Percentiles rank a stretch among this genome's conserved stretches.
These are phyloP conservation scores for Dasypogon diadema DNA, from an alignment of 2,888 invertebrate species.

Conservation along the genomic window DNA sequence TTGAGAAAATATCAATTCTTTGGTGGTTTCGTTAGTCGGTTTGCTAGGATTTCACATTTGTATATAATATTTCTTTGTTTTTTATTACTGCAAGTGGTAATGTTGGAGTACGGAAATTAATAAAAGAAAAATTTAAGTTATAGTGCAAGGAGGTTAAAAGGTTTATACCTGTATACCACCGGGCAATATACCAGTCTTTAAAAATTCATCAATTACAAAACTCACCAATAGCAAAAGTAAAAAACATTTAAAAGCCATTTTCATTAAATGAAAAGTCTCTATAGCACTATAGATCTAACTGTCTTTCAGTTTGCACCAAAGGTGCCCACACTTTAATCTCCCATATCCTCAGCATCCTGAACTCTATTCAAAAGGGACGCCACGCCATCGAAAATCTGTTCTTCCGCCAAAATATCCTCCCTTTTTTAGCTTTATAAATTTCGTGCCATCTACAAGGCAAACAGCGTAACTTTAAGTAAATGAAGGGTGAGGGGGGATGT, in stretches of 20 bases:
- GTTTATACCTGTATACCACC: no score
- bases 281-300: background rate
- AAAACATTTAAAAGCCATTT: slow-evolving; percentile 16
- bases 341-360: background rate
- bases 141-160: no score
- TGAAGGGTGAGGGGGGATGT: background rate
- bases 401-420: slow-evolving; percentile 37
- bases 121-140: no score
- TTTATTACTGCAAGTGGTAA: no score
- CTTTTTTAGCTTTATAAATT: slow-evolving; percentile 38
- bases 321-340: background rate
- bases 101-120: no score
- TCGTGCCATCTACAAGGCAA: slow-evolving; percentile 16
- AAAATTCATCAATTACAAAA: no score
- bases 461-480: slow-evolving; percentile 34
- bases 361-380: background rate
- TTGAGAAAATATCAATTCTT: no score
- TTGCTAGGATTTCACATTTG: no score
- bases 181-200: no score
- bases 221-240: background rate
- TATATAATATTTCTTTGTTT: no score
- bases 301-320: slow-evolving; percentile 8
- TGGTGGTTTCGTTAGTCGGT: no score
- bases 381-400: background rate
- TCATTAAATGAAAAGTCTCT: background rate